Percentiles rank a stretch among this genome's conserved stretches.
Evolutionary conservation across 2,888 invertebrate species (phyloP).

Genomic region (Prenolepis imparis): DNA sequence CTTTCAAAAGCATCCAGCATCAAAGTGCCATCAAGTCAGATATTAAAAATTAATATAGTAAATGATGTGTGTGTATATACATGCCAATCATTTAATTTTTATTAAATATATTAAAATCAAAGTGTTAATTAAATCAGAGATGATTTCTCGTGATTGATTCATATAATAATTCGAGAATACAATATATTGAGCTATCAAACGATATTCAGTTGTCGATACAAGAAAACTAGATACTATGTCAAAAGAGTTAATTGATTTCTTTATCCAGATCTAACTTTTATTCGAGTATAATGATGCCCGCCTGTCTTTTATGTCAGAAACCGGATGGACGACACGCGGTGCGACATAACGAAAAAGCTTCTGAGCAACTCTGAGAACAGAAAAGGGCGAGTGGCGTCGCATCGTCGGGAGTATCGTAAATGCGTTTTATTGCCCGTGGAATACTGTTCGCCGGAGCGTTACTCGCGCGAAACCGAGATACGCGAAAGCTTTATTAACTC

Average conservation of each 20-base stretch:
- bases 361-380: slow-evolving; percentile 44
- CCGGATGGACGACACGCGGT: neutral
- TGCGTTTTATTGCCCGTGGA: slow-evolving; percentile 70
- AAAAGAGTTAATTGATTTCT: neutral
- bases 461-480: slow-evolving; percentile 63
- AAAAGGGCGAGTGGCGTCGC: slow-evolving; percentile 54
- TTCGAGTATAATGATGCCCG: neutral
- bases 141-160: neutral
- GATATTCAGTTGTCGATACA: neutral
- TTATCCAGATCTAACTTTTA: slow-evolving; percentile 3
- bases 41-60: neutral
- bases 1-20: neutral
- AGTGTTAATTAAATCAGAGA: neutral
- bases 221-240: neutral
- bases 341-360: slow-evolving; percentile 24
- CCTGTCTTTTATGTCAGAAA: slow-evolving; percentile 13
- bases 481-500: slow-evolving; percentile 72
- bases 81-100: neutral
- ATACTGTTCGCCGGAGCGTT: slow-evolving; percentile 58
- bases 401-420: slow-evolving; percentile 70
- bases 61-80: neutral
- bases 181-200: neutral
- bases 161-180: neutral
- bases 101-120: slow-evolving; percentile 1
- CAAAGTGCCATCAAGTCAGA: neutral